Evolutionary conservation across 2,888 invertebrate species (phyloP).

Genomic region (Sialis fuliginosa): DNA sequence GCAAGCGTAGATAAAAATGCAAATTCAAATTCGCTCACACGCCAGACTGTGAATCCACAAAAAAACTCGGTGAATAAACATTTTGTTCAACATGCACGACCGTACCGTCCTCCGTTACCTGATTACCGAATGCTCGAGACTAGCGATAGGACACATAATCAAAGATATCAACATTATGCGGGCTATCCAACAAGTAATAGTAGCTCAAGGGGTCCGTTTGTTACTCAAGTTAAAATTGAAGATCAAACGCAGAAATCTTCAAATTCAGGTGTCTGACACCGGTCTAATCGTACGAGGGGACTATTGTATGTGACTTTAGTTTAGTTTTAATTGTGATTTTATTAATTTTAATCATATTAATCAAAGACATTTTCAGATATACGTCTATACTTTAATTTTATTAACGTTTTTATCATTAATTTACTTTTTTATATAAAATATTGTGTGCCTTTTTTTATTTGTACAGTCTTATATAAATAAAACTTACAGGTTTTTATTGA

Average conservation of each 20-base stretch:
- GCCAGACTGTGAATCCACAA: conserved; percentile 5
- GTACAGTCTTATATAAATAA: no score
- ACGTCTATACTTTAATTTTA: no score
- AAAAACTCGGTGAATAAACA: conserved; percentile 7
- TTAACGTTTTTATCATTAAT: no score
- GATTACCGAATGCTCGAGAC: background rate
- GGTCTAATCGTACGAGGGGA: no score
- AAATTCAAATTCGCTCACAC: conserved; percentile 9
- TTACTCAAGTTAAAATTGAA: conserved; percentile 42
- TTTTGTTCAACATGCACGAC: conserved; percentile 7
- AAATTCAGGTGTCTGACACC: conserved; percentile 14
- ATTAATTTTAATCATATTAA: no score
- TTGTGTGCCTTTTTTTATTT: no score
- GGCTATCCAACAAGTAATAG: conserved; percentile 17
- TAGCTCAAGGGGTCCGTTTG: conserved; percentile 33
- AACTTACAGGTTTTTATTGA: no score
- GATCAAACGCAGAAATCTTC: conserved; percentile 22
- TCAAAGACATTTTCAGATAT: no score
- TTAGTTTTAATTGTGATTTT: no score
- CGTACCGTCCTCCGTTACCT: conserved; percentile 7
- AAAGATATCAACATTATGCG: conserved; percentile 10
- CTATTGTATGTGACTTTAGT: no score
- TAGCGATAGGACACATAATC: conserved; percentile 9
- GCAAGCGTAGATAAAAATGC: conserved; percentile 5
- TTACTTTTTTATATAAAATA: no score